Evolutionary conservation across 2,797 vertebrate species (phyloP), one percentile per base, ranked within the genome.

Genomic region (Steatocranus sp.): DNA sequence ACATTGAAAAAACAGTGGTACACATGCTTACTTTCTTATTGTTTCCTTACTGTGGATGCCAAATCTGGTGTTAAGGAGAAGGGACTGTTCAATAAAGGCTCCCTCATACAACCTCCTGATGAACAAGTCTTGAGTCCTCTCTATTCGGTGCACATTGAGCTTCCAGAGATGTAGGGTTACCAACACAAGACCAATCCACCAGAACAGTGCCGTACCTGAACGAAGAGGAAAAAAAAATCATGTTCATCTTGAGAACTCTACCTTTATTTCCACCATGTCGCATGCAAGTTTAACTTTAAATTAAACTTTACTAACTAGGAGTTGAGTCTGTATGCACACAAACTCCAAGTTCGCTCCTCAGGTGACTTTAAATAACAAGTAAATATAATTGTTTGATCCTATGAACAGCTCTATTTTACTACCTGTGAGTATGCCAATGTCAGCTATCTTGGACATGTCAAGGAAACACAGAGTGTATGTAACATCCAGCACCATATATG

Each of bases 381-480:
- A 3, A 34, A 8, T 9, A 34, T 34, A 34, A 34, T 34, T 34
- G 34, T 34, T 34, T 34, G 34, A 34, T 9, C 34, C 34, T 34
- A 34, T 34, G 34, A 32, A 46, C 7, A 7, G 1, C 0, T 25
- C 4, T 38, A 6, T 8, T 34, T 56, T 38, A 8, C 63, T 91
- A 87, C 90, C 83, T 58, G 84, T 90, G 38, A 95, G 74, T 2
- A 94, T 5, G 17, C 63, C 82, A 7, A 93, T 85, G 49, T 93
- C 76, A 4, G 3, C 10, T 1, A 85, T 5, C 4, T 20, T 58
- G 46, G 91, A 80, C 80, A 90, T 73, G 51, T 89, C 58, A 27
- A 93, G 83, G 77, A 58, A 77, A 50, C 91, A 94, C 43, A 96
- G 85, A 11, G 87, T 93, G 50, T 82, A 76, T 25, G 90, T 91